Evolutionary conservation across 2,113 vertebrate species (phyloP), one percentile per base, ranked within the genome.

Genomic region (Nyctibius bracteatus): DNA sequence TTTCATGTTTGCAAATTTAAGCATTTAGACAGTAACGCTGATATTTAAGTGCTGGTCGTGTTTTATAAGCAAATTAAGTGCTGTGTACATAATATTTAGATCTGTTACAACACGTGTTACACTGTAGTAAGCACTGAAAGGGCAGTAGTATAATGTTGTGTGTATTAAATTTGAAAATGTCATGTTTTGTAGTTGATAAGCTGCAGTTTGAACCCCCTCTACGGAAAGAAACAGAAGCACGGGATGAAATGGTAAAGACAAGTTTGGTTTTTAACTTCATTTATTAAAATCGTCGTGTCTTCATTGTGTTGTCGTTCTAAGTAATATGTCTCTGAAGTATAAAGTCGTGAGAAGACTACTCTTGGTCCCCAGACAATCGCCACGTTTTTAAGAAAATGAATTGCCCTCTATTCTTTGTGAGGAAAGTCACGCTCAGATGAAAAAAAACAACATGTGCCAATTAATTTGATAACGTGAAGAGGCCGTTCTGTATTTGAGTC

Each of bases 201-300:
- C 95, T 99, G 94, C 98, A 99, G 86, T 99, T 99, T 96, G 98
- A 99, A 94, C 98, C 99, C 24, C 99, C 99, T 6, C 97, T 99
- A 17, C 93, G 98, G 95, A 99, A 99, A 96, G 99, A 99, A 98
- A 99, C 99, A 4, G 99, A 99, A 98, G 99, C 99, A 94, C 98
- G 98, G 63, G 98, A 99, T 96, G 99, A 99, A 98, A 99, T 99
- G 99, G 99, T 99, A 95, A 96, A 95, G 79, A 24, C 6, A 5
- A 21, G 12, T 59, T 92, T 62, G 18, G n/a, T 8, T 8, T 25
- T n/a, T 52, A 47, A 55, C 24, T 88, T 88, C 17, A 5, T 41
- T 81, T 8, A 24, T 51, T 86, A 30, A 81, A 92, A 54, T 52
- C 35, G 16, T 5, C 20, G 4, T 8, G 3, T 27, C 20, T 52